A percentile compares a stretch with the other conserved stretches of the same genome.
Conservation (phyloP, 2,113 vertebrate species). For the Toxotes chatareus region DNA sequence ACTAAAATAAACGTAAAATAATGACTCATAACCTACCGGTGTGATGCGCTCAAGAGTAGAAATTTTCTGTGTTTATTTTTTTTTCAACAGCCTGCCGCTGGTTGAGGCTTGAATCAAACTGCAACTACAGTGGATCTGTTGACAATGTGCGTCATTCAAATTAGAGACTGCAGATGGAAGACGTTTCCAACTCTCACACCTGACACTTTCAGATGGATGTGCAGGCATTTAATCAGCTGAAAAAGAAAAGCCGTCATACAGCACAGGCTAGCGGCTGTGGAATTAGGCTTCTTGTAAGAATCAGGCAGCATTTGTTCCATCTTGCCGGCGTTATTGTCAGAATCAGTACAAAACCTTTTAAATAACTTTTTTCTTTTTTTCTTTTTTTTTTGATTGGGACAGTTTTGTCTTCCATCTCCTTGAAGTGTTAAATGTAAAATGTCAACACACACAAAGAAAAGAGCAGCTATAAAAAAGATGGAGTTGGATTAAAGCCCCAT, state of each 20-base stretch:
- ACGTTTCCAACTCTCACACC: neutral
- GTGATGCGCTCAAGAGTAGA: neutral
- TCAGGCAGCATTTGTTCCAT: too few relatives aligned
- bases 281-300: neutral
- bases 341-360: neutral
- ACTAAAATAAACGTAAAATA: neutral
- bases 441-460: neutral
- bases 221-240: neutral
- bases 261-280: neutral
- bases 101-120: neutral
- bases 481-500: neutral
- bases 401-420: too few relatives aligned
- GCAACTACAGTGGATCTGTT: neutral
- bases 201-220: neutral
- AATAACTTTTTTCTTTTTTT: too few relatives aligned
- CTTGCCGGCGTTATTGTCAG: too few relatives aligned
- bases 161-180: neutral
- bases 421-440: neutral
- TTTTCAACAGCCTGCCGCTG: neutral
- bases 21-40: neutral
- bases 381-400: neutral
- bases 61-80: neutral
- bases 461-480: neutral
- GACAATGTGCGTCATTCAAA: neutral
- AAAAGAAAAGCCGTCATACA: neutral